phyloP scores from a whole-genome alignment of 2,888 invertebrate genomes.

The Pandemis cinnamomeana region DNA sequence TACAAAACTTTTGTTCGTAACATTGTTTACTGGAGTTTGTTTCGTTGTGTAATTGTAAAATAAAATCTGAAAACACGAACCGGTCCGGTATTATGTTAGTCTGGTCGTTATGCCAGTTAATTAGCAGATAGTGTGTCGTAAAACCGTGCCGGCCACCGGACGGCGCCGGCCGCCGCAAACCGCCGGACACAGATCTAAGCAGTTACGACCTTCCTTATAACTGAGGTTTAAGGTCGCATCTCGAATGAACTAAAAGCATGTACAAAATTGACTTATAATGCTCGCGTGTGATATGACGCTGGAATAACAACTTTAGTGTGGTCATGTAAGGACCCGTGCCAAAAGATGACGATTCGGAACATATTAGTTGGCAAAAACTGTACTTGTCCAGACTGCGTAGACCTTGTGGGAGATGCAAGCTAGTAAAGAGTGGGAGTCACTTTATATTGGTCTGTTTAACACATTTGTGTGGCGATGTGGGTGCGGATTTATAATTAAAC shows the following conservation, averaged over 20 bases:
- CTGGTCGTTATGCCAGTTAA: constrained; percentile 7
- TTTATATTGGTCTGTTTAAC: constrained; percentile 3
- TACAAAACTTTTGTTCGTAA: constrained; percentile 5
- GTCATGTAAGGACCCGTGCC: not conserved
- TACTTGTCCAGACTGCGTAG: not conserved
- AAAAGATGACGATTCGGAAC: constrained; percentile 5
- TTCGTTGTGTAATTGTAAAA: constrained; percentile 10
- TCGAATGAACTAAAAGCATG: not conserved
- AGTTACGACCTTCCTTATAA: not conserved
- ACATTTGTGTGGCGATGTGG: constrained; percentile 3
- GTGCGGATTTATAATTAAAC: constrained; percentile 30
- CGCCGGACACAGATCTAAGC: not conserved
- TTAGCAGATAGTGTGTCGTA: constrained; percentile 22
- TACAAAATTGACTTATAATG: not conserved
- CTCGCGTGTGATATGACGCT: constrained; percentile 20
- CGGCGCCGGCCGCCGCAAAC: not conserved
- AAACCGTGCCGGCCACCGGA: not conserved
- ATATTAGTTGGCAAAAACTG: constrained; percentile 9
- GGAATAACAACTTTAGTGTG: constrained; percentile 26
- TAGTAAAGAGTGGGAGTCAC: not conserved
- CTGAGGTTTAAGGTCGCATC: not conserved
- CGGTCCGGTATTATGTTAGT: not conserved
- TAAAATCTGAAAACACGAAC: constrained; percentile 27
- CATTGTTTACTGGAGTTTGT: constrained; percentile 22
- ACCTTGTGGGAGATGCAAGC: not conserved